A percentile compares a stretch with the other conserved stretches of the same genome.
phyloP scores from a whole-genome alignment of 1,140 invertebrate species.

The Aphelinus certus region DNA sequence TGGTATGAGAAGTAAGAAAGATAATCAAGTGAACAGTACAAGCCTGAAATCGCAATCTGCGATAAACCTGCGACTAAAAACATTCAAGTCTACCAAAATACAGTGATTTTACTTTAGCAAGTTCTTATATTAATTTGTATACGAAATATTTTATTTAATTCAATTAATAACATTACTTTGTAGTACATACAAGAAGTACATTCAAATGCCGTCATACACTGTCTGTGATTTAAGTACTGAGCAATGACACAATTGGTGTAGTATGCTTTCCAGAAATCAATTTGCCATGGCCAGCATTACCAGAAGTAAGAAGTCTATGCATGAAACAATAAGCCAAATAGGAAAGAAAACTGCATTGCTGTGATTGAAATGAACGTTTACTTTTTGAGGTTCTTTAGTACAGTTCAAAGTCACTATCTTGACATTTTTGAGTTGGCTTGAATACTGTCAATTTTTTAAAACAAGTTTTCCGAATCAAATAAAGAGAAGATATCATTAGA shows the following conservation, averaged over 20 bases:
- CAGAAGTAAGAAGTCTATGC: slow-evolving; percentile 28
- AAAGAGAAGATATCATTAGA: too few relatives aligned
- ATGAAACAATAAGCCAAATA: slow-evolving; percentile 33
- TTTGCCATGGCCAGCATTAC: slow-evolving; percentile 18
- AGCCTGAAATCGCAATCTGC: slow-evolving; percentile 39
- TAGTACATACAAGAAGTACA: slow-evolving; percentile 45
- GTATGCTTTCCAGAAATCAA: slow-evolving; percentile 30
- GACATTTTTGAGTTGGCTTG: slow-evolving; percentile 22
- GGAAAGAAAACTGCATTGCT: not conserved
- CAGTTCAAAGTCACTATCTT: slow-evolving; percentile 22
- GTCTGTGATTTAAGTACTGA: slow-evolving; percentile 58
- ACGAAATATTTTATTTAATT: slow-evolving; percentile 50
- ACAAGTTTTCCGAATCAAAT: too few relatives aligned
- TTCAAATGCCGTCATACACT: slow-evolving; percentile 51
- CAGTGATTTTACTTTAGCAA: slow-evolving; percentile 37
- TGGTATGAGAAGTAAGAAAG: slow-evolving; percentile 28
- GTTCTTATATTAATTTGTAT: slow-evolving; percentile 49
- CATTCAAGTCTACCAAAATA: slow-evolving; percentile 37
- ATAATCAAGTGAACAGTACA: slow-evolving; percentile 41
- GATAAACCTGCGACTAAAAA: slow-evolving; percentile 23
- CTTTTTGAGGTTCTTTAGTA: slow-evolving; percentile 3
- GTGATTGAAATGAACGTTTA: slow-evolving; percentile 1
- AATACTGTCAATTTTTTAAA: too few relatives aligned
- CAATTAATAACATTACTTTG: slow-evolving; percentile 45
- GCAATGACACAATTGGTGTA: slow-evolving; percentile 41